A percentile compares a stretch with the other conserved stretches of the same genome.
These are phyloP conservation scores for Drosophila falleni DNA, from an alignment of 2,888 invertebrate genomes.

Conservation along the genomic window DNA sequence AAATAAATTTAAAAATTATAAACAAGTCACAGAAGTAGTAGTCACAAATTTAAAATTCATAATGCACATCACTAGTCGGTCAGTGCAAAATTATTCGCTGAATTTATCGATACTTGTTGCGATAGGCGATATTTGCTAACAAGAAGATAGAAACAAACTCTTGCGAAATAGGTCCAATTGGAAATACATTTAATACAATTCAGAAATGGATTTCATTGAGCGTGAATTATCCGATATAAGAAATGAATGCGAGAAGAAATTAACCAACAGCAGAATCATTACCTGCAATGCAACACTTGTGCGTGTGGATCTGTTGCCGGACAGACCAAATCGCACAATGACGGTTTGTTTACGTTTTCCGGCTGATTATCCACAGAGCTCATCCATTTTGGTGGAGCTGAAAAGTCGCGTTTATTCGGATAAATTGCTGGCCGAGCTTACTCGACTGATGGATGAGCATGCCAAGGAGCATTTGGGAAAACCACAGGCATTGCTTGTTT, in stretches of 20 bases:
- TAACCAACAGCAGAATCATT: conserved; percentile 88
- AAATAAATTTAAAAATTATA: too few relatives aligned
- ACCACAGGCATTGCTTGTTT: conserved; percentile 87
- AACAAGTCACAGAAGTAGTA: neutral
- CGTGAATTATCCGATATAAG: conserved; percentile 89
- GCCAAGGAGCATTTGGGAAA: conserved; percentile 87
- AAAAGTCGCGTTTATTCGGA: conserved; percentile 90
- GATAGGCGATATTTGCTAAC: too few relatives aligned
- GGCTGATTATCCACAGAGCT: conserved; percentile 87
- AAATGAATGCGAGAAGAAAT: conserved; percentile 88
- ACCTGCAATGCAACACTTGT: conserved; percentile 89
- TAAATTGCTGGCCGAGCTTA: conserved; percentile 88
- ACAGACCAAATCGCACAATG: conserved; percentile 87
- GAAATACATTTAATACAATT: conserved; percentile 11
- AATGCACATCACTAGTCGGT: conserved; percentile 7
- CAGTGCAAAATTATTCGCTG: neutral
- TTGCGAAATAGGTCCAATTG: conserved; percentile 29
- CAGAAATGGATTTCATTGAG: conserved; percentile 88
- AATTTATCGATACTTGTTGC: too few relatives aligned
- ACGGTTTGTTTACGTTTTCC: conserved; percentile 90
- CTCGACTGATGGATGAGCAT: conserved; percentile 87
- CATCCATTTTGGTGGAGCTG: conserved; percentile 88
- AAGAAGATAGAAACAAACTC: neutral
- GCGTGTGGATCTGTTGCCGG: conserved; percentile 89
- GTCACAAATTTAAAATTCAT: neutral